Conservation (phyloP, 2,113 vertebrate genomes). For the Henicopernis longicauda region DNA sequence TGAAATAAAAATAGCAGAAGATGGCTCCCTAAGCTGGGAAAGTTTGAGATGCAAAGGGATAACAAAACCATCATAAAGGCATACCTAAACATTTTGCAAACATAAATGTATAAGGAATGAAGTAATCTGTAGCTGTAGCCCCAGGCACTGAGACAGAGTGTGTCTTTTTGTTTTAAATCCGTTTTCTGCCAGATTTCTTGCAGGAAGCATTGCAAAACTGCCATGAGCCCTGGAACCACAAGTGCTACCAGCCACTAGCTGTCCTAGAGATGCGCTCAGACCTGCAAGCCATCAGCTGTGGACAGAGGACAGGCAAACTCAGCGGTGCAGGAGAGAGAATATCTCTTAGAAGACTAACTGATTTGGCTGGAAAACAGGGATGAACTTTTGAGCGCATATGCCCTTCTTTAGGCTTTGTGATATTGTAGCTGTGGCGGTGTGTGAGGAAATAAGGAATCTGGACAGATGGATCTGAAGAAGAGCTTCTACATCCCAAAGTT, state of each 20-base stretch:
- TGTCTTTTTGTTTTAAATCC: neutral
- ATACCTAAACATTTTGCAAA: neutral
- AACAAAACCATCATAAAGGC: neutral
- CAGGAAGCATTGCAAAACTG: neutral
- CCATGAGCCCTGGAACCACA: neutral
- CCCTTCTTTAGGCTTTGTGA: neutral
- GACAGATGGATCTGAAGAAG: neutral
- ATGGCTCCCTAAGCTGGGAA: neutral
- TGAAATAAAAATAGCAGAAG: neutral
- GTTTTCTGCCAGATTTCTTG: neutral
- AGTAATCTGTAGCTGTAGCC: neutral
- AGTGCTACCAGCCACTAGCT: neutral
- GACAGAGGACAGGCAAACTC: neutral
- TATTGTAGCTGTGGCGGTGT: neutral
- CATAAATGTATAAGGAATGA: neutral
- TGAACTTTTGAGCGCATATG: neutral
- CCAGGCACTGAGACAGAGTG: neutral
- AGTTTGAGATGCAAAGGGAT: neutral
- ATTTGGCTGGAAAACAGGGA: neutral
- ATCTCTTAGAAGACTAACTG: neutral
- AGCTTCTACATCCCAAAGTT: neutral
- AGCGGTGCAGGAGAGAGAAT: fast-evolving
- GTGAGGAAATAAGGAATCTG: neutral
- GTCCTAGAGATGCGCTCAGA: neutral
- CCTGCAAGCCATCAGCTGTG: neutral